Base-by-base conservation (phyloP, 2,797 vertebrate genomes). In the Sitta carolinensis region DNA sequence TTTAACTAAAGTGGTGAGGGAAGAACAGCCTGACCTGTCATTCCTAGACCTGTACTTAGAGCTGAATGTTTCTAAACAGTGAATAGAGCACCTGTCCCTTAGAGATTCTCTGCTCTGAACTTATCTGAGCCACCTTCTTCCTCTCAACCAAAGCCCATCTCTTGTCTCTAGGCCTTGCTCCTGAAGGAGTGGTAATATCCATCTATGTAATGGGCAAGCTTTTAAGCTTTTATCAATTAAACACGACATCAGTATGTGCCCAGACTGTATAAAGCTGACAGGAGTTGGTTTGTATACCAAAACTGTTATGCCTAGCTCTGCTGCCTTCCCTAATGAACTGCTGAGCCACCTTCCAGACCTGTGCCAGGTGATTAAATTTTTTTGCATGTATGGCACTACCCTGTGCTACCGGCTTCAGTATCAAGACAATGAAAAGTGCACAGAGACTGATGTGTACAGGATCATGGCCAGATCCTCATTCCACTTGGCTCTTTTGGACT, bases 341-440 rank as follows among this genome's bases (percentile, higher is more conserved):
- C 55, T 76, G 67, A 85, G 15, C 25, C 32, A 30, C 21, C 22
- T 81, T 61, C 32, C 34, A 57, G 45, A 42, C 7, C 30, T 20
- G 3, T 50, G 21, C 13, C 42, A n/a, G 23, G 29, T 38, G 68
- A 80, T 40, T 26, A 62, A 83, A 32, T 7, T 0, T 32, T 19
- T 84, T 13, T 55, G 11, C 30, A 16, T 9, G 15, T 10, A 7
- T 7, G 34, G 13, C 20, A 75, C 27, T 61, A 25, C 6, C 12
- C 21, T 61, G 26, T 55, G 45, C 22, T 87, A 11, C 27, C 25
- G 48, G 40, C 36, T 36, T 15, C 20, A 29, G 3, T 22, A 25
- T 10, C 25, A 22, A 29, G 38, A 54, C 11, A 19, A 36, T 0
- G 0, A 67, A 47, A 70, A 6, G 32, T 47, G 4, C 12, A 34